A percentile compares a stretch with the other conserved stretches of the same genome.
phyloP scores from a whole-genome alignment of 2,888 invertebrate genomes.

The Parthenolecanium corni region DNA sequence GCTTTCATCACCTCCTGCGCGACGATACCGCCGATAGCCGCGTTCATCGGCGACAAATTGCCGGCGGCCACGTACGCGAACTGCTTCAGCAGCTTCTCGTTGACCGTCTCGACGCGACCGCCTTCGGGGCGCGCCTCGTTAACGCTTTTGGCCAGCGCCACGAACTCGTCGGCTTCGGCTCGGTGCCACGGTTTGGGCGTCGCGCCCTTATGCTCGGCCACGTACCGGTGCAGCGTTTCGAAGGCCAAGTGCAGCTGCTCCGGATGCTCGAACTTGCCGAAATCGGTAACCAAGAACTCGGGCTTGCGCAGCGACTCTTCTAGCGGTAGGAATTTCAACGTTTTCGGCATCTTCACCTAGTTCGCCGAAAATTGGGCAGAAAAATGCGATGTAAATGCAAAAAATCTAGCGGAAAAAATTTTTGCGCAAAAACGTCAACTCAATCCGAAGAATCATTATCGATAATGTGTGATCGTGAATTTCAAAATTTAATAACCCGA shows the following conservation, averaged over 20 bases:
- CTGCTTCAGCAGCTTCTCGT: conserved; percentile 52
- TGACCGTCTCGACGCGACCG: conserved; percentile 51
- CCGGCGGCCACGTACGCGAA: conserved; percentile 73
- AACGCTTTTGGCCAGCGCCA: conserved; percentile 49
- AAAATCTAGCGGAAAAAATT: no score
- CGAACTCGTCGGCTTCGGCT: conserved; percentile 56
- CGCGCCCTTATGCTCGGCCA: conserved; percentile 43
- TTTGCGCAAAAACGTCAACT: no score
- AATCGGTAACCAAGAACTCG: conserved; percentile 78
- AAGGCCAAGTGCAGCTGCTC: conserved; percentile 80
- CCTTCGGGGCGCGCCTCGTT: conserved; percentile 38
- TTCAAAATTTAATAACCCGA: no score
- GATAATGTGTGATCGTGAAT: no score
- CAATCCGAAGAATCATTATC: no score
- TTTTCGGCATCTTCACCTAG: conserved; percentile 93
- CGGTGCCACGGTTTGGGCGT: conserved; percentile 69
- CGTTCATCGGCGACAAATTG: conserved; percentile 78
- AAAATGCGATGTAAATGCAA: no score
- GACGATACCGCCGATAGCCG: conserved; percentile 88
- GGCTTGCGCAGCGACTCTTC: conserved; percentile 66
- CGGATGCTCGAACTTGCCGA: conserved; percentile 86
- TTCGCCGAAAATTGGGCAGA: no score
- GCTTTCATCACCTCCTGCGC: conserved; percentile 99
- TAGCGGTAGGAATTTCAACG: conserved; percentile 64
- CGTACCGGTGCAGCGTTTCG: conserved; percentile 61